These are phyloP conservation scores for Gastracanthus pulcherrimus DNA, from an alignment of 2,888 invertebrate genomes.

Conservation along the genomic window DNA sequence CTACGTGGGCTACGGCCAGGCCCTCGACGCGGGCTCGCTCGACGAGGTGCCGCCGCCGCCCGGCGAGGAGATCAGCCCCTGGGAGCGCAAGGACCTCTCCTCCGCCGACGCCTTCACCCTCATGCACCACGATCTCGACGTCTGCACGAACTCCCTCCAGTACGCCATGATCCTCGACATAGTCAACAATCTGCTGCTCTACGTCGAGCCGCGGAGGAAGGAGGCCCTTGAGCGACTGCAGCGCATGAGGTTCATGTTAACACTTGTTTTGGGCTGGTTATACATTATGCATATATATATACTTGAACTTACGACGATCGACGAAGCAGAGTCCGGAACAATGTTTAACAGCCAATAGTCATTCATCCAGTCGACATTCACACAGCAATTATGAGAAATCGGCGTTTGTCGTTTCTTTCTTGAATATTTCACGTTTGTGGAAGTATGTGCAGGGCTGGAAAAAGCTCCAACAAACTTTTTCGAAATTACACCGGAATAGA, in stretches of 20 bases:
- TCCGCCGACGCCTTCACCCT: slow-evolving; percentile 98
- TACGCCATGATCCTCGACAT: slow-evolving; percentile 98
- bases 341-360: too few relatives aligned
- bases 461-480: too few relatives aligned
- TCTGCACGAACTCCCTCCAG: slow-evolving; percentile 96
- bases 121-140: slow-evolving; percentile 98
- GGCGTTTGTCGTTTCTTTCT: too few relatives aligned
- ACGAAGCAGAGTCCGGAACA: too few relatives aligned
- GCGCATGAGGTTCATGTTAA: slow-evolving; percentile 84
- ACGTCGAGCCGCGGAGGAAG: slow-evolving; percentile 97
- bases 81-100: slow-evolving; percentile 87
- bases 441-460: too few relatives aligned
- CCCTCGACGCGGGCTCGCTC: slow-evolving; percentile 82
- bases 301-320: too few relatives aligned
- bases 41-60: slow-evolving; percentile 86
- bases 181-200: slow-evolving; percentile 96
- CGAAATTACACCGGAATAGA: too few relatives aligned
- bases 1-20: slow-evolving; percentile 94
- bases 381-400: too few relatives aligned
- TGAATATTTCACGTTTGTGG: too few relatives aligned
- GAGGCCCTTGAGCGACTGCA: slow-evolving; percentile 93
- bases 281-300: too few relatives aligned
- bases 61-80: slow-evolving; percentile 85
- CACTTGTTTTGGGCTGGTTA: not conserved
- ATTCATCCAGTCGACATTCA: too few relatives aligned